Evolutionary conservation across 2,113 vertebrate genomes (phyloP).

Genomic region (Barnardius zonarius): DNA sequence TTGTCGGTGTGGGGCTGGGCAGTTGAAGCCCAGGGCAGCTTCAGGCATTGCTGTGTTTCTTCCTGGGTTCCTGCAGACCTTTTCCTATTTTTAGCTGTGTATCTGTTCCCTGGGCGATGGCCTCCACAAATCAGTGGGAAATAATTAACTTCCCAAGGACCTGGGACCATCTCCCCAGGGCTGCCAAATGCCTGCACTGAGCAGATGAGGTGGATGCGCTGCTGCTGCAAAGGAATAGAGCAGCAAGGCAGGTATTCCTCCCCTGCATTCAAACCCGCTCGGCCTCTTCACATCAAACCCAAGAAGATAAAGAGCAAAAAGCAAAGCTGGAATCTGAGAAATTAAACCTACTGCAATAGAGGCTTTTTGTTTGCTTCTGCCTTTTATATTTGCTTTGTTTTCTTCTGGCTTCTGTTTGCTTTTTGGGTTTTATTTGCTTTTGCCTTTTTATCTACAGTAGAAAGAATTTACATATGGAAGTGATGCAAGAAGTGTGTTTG

Average conservation of each 20-base stretch:
- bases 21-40: neutral
- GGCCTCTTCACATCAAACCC: neutral
- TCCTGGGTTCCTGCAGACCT: neutral
- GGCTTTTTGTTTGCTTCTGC: neutral
- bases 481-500: neutral
- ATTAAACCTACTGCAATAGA: neutral
- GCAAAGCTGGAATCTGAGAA: neutral
- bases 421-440: slow-evolving; percentile 19
- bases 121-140: neutral
- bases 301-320: neutral
- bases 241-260: neutral
- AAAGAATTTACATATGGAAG: neutral
- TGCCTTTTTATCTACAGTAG: neutral
- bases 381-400: neutral
- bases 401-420: neutral
- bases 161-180: neutral
- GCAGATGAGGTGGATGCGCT: neutral
- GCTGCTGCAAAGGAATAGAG: neutral
- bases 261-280: neutral
- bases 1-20: rapidly evolving
- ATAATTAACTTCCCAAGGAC: neutral
- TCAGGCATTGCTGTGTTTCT: neutral
- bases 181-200: neutral
- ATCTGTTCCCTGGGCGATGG: neutral
- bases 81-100: neutral